Evolutionary conservation across 1,140 invertebrate species (phyloP).

Genomic region (Drosophila grimshawi): DNA sequence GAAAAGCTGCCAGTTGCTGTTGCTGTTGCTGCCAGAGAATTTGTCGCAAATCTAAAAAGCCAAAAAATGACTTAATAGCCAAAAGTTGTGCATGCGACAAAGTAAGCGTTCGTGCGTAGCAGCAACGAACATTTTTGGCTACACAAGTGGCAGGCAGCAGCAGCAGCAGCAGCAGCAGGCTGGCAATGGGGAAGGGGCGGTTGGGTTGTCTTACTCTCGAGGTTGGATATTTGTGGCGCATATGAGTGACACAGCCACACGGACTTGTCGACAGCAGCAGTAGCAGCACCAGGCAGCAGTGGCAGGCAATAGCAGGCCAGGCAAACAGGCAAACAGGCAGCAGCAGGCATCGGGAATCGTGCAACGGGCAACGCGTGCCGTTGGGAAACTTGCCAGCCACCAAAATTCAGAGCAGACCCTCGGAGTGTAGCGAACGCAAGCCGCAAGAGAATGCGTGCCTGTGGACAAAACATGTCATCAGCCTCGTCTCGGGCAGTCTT

Average conservation of each 20-base stretch:
- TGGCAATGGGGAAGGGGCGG: background rate
- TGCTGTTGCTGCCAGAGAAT: slow-evolving; percentile 54
- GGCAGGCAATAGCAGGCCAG: background rate
- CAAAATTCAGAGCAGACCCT: slow-evolving; percentile 9
- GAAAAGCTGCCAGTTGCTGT: slow-evolving; percentile 16
- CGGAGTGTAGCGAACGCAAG: slow-evolving; percentile 22
- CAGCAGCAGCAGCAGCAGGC: background rate
- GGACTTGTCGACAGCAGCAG: slow-evolving; percentile 63
- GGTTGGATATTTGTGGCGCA: slow-evolving; percentile 77
- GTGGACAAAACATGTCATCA: slow-evolving; percentile 82
- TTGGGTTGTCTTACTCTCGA: background rate
- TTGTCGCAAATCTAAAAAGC: slow-evolving; percentile 81
- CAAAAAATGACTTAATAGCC: slow-evolving; percentile 82
- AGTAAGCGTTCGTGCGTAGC: slow-evolving; percentile 81
- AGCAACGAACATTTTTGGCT: slow-evolving; percentile 41
- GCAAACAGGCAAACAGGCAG: slow-evolving; percentile 28
- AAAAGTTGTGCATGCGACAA: slow-evolving; percentile 82
- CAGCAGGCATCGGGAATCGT: slow-evolving; percentile 14
- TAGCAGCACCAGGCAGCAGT: slow-evolving; percentile 8
- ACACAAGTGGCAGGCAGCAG: background rate
- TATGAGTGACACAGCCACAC: slow-evolving; percentile 76
- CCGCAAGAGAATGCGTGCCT: slow-evolving; percentile 80
- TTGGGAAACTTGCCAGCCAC: slow-evolving; percentile 76
- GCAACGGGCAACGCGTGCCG: slow-evolving; percentile 63
- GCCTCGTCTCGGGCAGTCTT: slow-evolving; percentile 61